Percentiles rank a stretch among this genome's conserved stretches.
Evolutionary conservation across 2,113 vertebrate genomes (phyloP).

Genomic region (Poeciliopsis prolifica): DNA sequence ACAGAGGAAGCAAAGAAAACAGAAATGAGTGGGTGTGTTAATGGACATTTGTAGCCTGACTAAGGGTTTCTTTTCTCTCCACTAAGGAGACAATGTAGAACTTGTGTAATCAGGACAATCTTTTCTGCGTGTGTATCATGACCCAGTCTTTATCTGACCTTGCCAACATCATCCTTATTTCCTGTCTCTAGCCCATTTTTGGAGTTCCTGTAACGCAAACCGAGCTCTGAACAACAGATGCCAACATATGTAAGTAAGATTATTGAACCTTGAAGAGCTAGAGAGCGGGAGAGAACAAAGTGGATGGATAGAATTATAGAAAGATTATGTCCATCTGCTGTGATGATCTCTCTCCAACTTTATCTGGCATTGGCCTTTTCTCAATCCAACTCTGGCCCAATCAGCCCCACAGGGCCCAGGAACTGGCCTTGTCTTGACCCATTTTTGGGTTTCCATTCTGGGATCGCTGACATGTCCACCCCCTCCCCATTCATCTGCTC

Average conservation of each 20-base stretch:
- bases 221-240: not conserved
- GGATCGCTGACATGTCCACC: conserved; percentile 32
- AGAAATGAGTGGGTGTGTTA: conserved; percentile 37
- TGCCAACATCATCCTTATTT: conserved; percentile 16
- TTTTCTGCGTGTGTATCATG: conserved; percentile 32
- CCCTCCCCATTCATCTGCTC: conserved; percentile 1
- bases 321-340: conserved; percentile 64
- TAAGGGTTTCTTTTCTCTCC: conserved; percentile 74
- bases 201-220: not conserved
- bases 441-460: conserved; percentile 57
- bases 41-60: conserved; percentile 67
- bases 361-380: conserved; percentile 52
- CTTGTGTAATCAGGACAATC: conserved; percentile 73
- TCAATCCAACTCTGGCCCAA: conserved; percentile 50
- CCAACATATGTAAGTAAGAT: not conserved
- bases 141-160: conserved; percentile 38
- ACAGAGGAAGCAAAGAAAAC: conserved; percentile 64
- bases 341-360: conserved; percentile 53
- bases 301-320: conserved; percentile 28
- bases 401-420: conserved; percentile 45
- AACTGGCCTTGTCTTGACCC: conserved; percentile 71
- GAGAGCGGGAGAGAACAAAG: conserved; percentile 31
- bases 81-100: conserved; percentile 57
- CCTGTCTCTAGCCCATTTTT: conserved; percentile 1
- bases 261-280: conserved; percentile 27